A percentile compares a stretch with the other conserved stretches of the same genome.
phyloP scores from a whole-genome alignment of 2,797 vertebrate species.

The Pangasius mekongensis region DNA sequence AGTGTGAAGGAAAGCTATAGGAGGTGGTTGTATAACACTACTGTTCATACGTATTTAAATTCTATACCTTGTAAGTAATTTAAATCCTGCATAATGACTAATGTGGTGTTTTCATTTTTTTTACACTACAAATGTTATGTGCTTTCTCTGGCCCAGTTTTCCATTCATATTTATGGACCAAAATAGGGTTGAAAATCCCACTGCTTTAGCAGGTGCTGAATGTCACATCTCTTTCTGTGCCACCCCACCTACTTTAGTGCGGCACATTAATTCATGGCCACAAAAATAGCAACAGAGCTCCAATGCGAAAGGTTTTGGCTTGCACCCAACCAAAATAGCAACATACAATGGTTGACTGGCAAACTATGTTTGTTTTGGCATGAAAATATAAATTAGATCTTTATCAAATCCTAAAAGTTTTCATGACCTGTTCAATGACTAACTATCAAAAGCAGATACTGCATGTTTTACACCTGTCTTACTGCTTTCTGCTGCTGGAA shows the following conservation, averaged over 20 bases:
- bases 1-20: not conserved
- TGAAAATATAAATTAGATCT: not conserved
- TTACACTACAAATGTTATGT: not conserved
- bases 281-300: not conserved
- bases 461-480: not conserved
- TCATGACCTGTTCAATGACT: not conserved
- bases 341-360: not conserved
- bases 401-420: not conserved
- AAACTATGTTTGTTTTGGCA: not conserved
- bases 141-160: conserved; percentile 1
- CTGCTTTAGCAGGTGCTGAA: not conserved
- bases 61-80: not conserved
- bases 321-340: not conserved
- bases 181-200: not conserved
- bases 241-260: not conserved
- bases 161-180: not conserved
- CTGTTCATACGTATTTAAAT: not conserved
- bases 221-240: not conserved
- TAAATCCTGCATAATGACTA: not conserved
- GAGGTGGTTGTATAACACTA: not conserved
- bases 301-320: not conserved
- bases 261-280: not conserved
- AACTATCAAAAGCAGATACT: not conserved
- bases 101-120: not conserved
- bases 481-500: not conserved